Conservation (phyloP, 1,140 invertebrate species). For the Drosophila asahinai region DNA sequence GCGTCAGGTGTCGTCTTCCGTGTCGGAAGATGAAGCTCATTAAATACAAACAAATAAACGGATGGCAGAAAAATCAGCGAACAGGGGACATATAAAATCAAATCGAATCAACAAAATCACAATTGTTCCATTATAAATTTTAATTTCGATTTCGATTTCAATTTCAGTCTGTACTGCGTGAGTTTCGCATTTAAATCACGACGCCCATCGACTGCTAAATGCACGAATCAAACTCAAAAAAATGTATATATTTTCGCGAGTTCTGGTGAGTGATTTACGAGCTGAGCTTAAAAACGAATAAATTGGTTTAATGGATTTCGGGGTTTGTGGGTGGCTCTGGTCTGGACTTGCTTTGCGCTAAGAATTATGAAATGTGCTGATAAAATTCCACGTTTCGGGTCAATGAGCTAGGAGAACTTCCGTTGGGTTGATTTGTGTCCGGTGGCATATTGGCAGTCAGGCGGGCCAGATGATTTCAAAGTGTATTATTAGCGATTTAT, state of each 20-base stretch:
- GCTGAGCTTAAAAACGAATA: slow-evolving; percentile 11
- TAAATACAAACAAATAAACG: slow-evolving; percentile 31
- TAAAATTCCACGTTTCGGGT: slow-evolving; percentile 42
- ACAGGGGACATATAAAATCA: slow-evolving; percentile 15
- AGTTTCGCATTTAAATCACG: slow-evolving; percentile 59
- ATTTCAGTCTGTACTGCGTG: slow-evolving; percentile 39
- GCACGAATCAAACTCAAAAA: slow-evolving; percentile 27
- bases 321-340: slow-evolving; percentile 45
- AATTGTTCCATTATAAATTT: slow-evolving; percentile 46
- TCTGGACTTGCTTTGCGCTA: neutral
- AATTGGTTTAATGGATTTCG: slow-evolving; percentile 37
- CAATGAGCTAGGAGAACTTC: slow-evolving; percentile 66
- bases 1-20: slow-evolving; percentile 66
- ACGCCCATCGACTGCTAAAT: slow-evolving; percentile 48
- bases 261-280: slow-evolving; percentile 47
- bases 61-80: slow-evolving; percentile 23
- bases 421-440: slow-evolving; percentile 11
- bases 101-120: slow-evolving; percentile 34
- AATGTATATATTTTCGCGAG: slow-evolving; percentile 16
- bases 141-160: slow-evolving; percentile 52
- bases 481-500: slow-evolving; percentile 74
- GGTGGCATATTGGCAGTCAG: slow-evolving; percentile 63
- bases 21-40: slow-evolving; percentile 67
- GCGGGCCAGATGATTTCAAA: slow-evolving; percentile 29
- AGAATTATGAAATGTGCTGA: slow-evolving; percentile 35